Conservation (phyloP, 2,888 invertebrate genomes). For the Hyposoter dolosus region DNA sequence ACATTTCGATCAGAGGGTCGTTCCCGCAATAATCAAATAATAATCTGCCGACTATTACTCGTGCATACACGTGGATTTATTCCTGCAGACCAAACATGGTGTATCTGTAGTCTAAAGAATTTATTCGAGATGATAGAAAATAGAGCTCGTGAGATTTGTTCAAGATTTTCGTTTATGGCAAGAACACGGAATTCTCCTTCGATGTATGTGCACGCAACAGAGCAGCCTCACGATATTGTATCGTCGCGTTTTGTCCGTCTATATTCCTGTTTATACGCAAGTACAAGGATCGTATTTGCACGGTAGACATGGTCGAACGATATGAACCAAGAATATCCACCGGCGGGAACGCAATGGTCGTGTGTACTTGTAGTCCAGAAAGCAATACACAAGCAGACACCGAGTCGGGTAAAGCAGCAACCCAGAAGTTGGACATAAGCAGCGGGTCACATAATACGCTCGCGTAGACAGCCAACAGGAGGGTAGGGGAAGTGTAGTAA, state of each 20-base stretch:
- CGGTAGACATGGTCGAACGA: slow-evolving; percentile 43
- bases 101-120: slow-evolving; percentile 34
- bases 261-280: slow-evolving; percentile 26
- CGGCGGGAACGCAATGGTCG: slow-evolving; percentile 61
- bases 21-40: slow-evolving; percentile 43
- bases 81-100: slow-evolving; percentile 13
- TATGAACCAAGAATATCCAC: slow-evolving; percentile 45
- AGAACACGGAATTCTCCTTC: slow-evolving; percentile 37
- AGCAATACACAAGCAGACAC: slow-evolving; percentile 57
- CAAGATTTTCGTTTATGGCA: slow-evolving; percentile 60
- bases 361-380: slow-evolving; percentile 45
- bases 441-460: slow-evolving; percentile 74
- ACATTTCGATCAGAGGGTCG: slow-evolving; percentile 42
- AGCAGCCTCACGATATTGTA: slow-evolving; percentile 25
- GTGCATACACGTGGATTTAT: slow-evolving; percentile 4
- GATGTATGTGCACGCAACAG: slow-evolving; percentile 21
- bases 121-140: slow-evolving; percentile 47
- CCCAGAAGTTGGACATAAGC: slow-evolving; percentile 57
- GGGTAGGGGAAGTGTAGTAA: slow-evolving; percentile 74
- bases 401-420: slow-evolving; percentile 48
- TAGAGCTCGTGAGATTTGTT: slow-evolving; percentile 51
- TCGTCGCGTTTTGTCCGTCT: slow-evolving; percentile 9
- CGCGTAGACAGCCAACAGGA: slow-evolving; percentile 62
- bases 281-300: slow-evolving; percentile 54
- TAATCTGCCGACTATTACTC: slow-evolving; percentile 24